phyloP scores from a whole-genome alignment of 2,888 invertebrate species.

The Odontocerum albicorne region DNA sequence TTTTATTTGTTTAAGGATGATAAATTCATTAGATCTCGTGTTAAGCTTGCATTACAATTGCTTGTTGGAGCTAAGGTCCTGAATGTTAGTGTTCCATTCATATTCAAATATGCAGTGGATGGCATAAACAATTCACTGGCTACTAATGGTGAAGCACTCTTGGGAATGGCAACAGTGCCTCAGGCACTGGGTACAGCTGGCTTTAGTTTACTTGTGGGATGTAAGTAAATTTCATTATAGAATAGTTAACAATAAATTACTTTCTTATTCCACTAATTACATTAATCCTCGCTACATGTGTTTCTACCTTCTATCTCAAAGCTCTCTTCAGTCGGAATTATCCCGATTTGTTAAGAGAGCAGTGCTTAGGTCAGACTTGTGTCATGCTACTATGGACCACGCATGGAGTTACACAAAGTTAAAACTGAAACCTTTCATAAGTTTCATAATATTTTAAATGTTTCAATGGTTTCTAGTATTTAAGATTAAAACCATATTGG shows the following conservation, averaged over 20 bases:
- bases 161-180: conserved; percentile 78
- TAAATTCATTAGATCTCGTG: conserved; percentile 71
- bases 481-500: too few species aligned
- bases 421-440: too few species aligned
- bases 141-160: conserved; percentile 52
- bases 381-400: too few species aligned
- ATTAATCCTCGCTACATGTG: too few species aligned
- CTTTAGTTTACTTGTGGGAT: conserved; percentile 81
- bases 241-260: too few species aligned
- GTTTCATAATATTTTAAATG: conserved; percentile 4
- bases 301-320: too few species aligned
- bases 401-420: too few species aligned
- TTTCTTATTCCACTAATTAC: too few species aligned
- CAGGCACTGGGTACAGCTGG: conserved; percentile 78
- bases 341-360: too few species aligned
- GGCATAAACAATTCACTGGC: conserved; percentile 69
- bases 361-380: too few species aligned
- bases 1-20: conserved; percentile 75
- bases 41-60: conserved; percentile 79
- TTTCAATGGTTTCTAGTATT: too few species aligned
- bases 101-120: conserved; percentile 94
- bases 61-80: conserved; percentile 82
- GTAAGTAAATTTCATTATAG: conserved; percentile 61
- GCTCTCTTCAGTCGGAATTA: too few species aligned
- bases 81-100: conserved; percentile 92